Conservation (phyloP, 2,797 vertebrate species). For the Rhincodon typus region DNA sequence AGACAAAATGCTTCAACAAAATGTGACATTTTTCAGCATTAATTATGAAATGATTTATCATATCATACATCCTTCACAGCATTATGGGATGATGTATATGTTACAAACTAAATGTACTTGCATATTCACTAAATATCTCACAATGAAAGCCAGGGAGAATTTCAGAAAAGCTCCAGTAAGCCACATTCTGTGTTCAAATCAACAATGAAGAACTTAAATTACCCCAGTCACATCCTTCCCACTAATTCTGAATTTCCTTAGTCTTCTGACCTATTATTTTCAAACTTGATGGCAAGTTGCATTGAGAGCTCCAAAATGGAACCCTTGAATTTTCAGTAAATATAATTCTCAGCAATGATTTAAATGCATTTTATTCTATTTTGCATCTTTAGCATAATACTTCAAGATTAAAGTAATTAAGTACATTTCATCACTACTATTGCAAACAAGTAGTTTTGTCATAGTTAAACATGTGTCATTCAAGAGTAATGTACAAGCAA, state of each 20-base stretch:
- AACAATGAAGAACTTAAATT: not conserved
- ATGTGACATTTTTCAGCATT: too few species aligned
- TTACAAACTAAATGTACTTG: not conserved
- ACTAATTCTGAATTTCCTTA: not conserved
- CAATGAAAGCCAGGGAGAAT: not conserved
- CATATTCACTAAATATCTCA: not conserved
- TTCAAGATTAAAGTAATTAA: not conserved
- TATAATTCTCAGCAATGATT: not conserved
- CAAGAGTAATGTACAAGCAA: not conserved
- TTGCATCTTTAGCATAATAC: not conserved
- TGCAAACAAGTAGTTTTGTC: not conserved
- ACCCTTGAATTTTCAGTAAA: conserved; percentile 1
- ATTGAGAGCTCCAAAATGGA: not conserved
- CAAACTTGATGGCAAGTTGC: not conserved
- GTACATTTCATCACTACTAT: not conserved
- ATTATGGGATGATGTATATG: not conserved
- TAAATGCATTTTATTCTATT: not conserved
- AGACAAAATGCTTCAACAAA: too few species aligned
- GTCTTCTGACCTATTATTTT: not conserved
- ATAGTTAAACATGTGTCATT: not conserved
- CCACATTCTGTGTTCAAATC: not conserved
- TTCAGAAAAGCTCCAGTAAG: too few species aligned
- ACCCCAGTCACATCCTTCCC: not conserved
- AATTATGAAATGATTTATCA: not conserved
- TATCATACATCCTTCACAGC: not conserved